Evolutionary conservation across 2,113 vertebrate species (phyloP), one percentile per base, ranked within the genome.

Genomic region (Myocastor coypus): DNA sequence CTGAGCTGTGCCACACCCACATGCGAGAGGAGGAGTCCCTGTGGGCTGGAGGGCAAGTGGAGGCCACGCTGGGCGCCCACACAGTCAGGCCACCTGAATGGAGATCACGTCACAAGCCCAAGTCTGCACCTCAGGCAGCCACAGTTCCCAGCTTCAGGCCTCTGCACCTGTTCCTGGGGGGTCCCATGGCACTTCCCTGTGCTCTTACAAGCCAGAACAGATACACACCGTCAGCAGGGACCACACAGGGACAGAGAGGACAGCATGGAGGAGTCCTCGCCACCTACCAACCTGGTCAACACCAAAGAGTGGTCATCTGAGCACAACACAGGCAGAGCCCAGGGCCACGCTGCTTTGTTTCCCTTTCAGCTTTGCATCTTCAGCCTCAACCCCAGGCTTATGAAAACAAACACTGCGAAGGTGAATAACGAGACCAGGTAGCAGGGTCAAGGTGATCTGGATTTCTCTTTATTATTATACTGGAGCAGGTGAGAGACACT

Each of bases 101-200:
- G n/a, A 97, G 91, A 86, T 92, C 84, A 95, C 77, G 84, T n/a
- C 52, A 64, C 40, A 42, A 82, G 86, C 89, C 80, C 61, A 57
- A 81, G 91, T 34, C 59, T 50, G 92, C 22, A 32, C 63, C 52
- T 30, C 46, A 22, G 1, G 24, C 73, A 88, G 61, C 91, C 82
- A 88, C 92, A 90, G 94, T 50, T 87, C 13, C 92, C 80, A 94
- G 71, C 85, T 95, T 0, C 50, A 64, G 83, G 71, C 55, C 87
- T 5, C 87, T 89, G 81, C 50, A 52, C 10, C 37, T 24, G 61
- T 80, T 96, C 93, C 89, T 13, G 42, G 80, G 92, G 82, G 92
- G 63, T 42, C 87, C 57, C 28, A 55, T 40, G 71, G 66, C 40
- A 69, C 66, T 34, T 95, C 90, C 64, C 84, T 77, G 81, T 42